Percentiles rank a stretch among this genome's conserved stretches.
phyloP scores from a whole-genome alignment of 2,113 vertebrate genomes.

The Maccullochella peelii region DNA sequence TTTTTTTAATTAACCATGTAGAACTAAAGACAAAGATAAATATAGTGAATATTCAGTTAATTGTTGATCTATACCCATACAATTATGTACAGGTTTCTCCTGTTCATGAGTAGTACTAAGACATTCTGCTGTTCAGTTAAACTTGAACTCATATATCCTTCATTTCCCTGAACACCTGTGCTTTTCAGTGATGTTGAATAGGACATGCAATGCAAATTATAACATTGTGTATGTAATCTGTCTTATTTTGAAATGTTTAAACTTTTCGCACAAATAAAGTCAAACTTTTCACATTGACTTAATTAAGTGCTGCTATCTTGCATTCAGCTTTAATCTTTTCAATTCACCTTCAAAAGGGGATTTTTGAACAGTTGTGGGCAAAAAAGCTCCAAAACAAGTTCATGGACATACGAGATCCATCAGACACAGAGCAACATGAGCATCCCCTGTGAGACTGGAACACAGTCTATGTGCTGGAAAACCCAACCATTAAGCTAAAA shows the following conservation, averaged over 20 bases:
- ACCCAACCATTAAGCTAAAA: background rate
- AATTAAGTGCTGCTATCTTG: background rate
- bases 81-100: background rate
- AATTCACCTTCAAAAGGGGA: background rate
- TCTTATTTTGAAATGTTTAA: constrained; percentile 5
- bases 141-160: background rate
- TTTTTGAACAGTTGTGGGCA: background rate
- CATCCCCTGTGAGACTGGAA: too few relatives aligned
- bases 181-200: background rate
- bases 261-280: background rate
- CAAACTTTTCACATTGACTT: background rate
- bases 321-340: background rate
- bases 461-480: background rate
- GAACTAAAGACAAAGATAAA: constrained; percentile 2
- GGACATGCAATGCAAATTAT: background rate
- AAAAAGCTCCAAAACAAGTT: constrained; percentile 12
- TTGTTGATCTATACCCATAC: background rate
- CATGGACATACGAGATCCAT: background rate
- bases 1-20: background rate
- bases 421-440: background rate
- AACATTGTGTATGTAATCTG: background rate
- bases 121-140: constrained; percentile 9
- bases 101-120: background rate
- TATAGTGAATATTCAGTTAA: background rate
- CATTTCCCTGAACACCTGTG: background rate